Evolutionary conservation across 2,888 invertebrate genomes (phyloP).

Genomic region (Smittia aterrima): DNA sequence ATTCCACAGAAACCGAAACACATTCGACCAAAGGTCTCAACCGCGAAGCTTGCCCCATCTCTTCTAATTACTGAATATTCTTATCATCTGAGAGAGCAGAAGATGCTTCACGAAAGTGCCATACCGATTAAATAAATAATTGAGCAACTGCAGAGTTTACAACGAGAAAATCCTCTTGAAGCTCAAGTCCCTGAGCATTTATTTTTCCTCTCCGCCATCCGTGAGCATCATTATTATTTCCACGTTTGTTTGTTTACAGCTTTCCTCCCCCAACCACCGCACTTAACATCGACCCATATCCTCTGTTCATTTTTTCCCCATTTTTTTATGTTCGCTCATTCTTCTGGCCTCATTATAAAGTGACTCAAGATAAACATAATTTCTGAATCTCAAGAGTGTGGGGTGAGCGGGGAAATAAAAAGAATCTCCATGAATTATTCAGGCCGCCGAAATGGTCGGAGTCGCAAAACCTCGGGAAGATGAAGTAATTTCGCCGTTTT

Average conservation of each 20-base stretch:
- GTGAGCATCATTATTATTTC: slow-evolving; percentile 35
- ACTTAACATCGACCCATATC: slow-evolving; percentile 18
- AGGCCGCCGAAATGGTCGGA: not conserved
- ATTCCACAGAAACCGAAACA: slow-evolving; percentile 34
- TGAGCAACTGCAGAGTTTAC: not conserved
- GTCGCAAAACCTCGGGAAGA: not conserved
- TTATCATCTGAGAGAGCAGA: not conserved
- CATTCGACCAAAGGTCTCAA: slow-evolving; percentile 19
- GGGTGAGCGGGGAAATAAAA: not conserved
- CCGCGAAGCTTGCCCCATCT: slow-evolving; percentile 12
- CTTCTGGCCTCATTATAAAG: slow-evolving; percentile 36
- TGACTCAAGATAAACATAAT: slow-evolving; percentile 40
- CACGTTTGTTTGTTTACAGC: slow-evolving; percentile 32
- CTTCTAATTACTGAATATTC: slow-evolving; percentile 20
- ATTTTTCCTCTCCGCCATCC: not conserved
- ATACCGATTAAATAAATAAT: slow-evolving; percentile 41
- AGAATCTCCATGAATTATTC: slow-evolving; percentile 41
- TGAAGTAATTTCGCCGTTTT: not conserved
- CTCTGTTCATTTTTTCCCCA: slow-evolving; percentile 8
- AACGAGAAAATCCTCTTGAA: not conserved
- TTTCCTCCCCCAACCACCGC: not conserved
- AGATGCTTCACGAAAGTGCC: not conserved
- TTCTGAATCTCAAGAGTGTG: too few relatives aligned
- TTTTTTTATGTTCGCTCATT: not conserved
- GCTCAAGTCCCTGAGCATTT: not conserved